phyloP scores from a whole-genome alignment of 2,797 vertebrate genomes.

The Gobio occitaniae region DNA sequence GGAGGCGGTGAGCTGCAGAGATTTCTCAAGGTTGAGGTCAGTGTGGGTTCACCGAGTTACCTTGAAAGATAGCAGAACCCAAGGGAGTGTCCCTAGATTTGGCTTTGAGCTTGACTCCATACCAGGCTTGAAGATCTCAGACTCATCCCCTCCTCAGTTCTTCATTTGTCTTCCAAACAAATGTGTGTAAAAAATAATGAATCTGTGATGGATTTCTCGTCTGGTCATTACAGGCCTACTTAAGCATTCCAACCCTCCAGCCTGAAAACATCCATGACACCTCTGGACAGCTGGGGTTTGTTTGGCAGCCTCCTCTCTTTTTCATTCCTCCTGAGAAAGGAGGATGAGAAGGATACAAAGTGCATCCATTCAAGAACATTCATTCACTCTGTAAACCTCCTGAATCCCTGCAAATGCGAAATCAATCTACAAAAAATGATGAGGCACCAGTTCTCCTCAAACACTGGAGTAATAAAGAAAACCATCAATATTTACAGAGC shows the following conservation, averaged over 20 bases:
- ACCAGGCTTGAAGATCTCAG: constrained; percentile 38
- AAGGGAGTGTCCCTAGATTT: constrained; percentile 16
- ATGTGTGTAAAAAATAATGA: constrained; percentile 15
- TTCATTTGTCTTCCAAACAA: constrained; percentile 26
- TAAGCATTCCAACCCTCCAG: constrained; percentile 34
- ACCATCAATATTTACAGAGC: constrained; percentile 51
- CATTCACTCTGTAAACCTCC: constrained; percentile 36
- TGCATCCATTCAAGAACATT: constrained; percentile 30
- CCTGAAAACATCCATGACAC: constrained; percentile 38
- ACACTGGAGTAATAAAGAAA: constrained; percentile 41
- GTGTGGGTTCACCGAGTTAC: constrained; percentile 16
- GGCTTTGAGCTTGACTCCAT: constrained; percentile 10
- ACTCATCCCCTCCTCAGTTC: neutral
- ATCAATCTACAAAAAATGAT: constrained; percentile 40
- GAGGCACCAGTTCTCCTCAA: constrained; percentile 40
- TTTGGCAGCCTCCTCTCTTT: constrained; percentile 33
- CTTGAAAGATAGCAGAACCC: constrained; percentile 50
- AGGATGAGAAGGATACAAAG: constrained; percentile 45
- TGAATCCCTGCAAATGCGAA: constrained; percentile 41
- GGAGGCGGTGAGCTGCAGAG: constrained; percentile 10
- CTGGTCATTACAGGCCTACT: constrained; percentile 11
- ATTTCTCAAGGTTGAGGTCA: constrained; percentile 4
- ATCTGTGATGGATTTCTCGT: constrained; percentile 29
- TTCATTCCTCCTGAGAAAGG: constrained; percentile 24
- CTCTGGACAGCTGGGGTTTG: constrained; percentile 47